Conservation (phyloP, 2,113 vertebrate genomes). For the Pipa parva region DNA sequence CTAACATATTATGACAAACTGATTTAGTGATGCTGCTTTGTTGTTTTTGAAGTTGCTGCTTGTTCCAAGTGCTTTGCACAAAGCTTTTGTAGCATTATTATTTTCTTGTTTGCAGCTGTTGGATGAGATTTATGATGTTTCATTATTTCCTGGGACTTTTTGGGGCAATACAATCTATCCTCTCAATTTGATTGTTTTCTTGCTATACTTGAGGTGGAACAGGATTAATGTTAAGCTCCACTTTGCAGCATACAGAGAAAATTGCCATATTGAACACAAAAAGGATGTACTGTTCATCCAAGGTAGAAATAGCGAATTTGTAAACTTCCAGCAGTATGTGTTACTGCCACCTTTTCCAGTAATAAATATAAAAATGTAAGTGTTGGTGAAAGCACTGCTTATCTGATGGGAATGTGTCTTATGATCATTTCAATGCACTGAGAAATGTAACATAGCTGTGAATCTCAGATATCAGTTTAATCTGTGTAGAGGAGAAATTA, state of each 20-base stretch:
- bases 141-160: slow-evolving; percentile 5
- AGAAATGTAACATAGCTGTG: too few species aligned
- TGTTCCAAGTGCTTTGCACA: neutral
- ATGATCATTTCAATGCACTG: neutral
- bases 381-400: too few species aligned
- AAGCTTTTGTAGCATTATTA: slow-evolving; percentile 1
- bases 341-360: neutral
- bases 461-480: neutral
- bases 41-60: neutral
- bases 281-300: neutral
- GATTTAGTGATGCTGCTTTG: neutral
- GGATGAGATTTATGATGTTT: slow-evolving; percentile 1
- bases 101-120: slow-evolving; percentile 7
- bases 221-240: slow-evolving; percentile 20
- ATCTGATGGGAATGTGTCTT: neutral
- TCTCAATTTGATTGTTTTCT: neutral
- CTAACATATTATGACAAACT: neutral
- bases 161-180: slow-evolving; percentile 1
- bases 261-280: neutral
- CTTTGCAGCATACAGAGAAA: neutral
- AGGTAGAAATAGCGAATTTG: neutral
- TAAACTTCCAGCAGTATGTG: neutral
- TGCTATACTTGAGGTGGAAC: neutral
- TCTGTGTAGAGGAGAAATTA: neutral
- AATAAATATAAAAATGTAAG: neutral